These are phyloP conservation scores for Epizoanthus scotinus DNA, from an alignment of 92 coral and sea anemone genomes.

Conservation along the genomic window DNA sequence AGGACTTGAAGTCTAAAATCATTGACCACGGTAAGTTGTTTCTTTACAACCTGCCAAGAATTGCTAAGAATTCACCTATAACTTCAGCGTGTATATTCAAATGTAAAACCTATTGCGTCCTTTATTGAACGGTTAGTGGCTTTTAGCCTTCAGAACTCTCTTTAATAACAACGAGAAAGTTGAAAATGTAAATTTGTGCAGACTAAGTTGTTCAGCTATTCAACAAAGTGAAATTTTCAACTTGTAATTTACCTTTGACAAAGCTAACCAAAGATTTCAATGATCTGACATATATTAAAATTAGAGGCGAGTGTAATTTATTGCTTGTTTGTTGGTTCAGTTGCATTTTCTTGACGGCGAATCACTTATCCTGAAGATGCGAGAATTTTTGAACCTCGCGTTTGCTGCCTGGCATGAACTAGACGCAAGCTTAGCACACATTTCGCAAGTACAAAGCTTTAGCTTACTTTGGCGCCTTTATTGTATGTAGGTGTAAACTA, in stretches of 20 bases:
- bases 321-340: slow-evolving; percentile 71
- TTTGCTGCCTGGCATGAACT: slow-evolving; percentile 25
- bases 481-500: slow-evolving; percentile 81
- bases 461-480: slow-evolving; percentile 63
- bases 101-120: slow-evolving; percentile 65
- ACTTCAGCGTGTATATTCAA: slow-evolving; percentile 75
- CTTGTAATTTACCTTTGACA: slow-evolving; percentile 89
- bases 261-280: slow-evolving; percentile 87
- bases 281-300: slow-evolving; percentile 87
- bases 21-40: slow-evolving; percentile 67
- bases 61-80: slow-evolving; percentile 81
- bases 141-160: slow-evolving; percentile 21
- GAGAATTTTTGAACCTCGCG: slow-evolving; percentile 36
- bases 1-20: slow-evolving; percentile 43
- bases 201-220: slow-evolving; percentile 46
- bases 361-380: slow-evolving; percentile 44
- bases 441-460: slow-evolving; percentile 39
- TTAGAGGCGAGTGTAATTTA: slow-evolving; percentile 75
- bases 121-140: slow-evolving; percentile 79
- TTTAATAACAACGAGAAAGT: slow-evolving; percentile 32
- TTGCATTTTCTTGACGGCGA: slow-evolving; percentile 41
- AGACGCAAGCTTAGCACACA: slow-evolving; percentile 12
- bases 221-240: slow-evolving; percentile 64
- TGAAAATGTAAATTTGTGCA: slow-evolving; percentile 35
- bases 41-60: slow-evolving; percentile 69